Evolutionary conservation across 2,113 vertebrate genomes (phyloP).

Genomic region (Saguinus imperator): DNA sequence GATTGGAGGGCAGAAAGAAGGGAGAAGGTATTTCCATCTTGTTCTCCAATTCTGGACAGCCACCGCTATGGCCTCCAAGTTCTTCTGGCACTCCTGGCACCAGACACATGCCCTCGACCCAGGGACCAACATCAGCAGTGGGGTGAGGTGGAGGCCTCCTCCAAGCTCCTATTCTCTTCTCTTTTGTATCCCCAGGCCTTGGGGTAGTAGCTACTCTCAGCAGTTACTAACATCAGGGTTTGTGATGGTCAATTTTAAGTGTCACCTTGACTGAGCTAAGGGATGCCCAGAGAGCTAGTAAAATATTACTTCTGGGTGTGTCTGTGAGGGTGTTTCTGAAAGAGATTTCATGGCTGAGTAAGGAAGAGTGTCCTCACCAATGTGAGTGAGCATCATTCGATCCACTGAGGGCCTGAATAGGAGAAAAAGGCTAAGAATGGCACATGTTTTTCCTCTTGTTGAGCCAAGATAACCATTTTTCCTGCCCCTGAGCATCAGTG

Average conservation of each 20-base stretch:
- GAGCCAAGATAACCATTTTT: background rate
- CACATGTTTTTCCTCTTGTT: background rate
- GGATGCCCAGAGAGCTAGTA: background rate
- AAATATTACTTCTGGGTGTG: background rate
- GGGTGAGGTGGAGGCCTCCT: background rate
- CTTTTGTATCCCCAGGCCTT: background rate
- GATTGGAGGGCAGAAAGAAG: background rate
- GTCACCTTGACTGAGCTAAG: background rate
- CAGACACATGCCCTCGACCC: accelerated
- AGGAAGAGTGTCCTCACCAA: background rate
- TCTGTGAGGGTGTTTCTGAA: background rate
- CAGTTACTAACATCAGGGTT: background rate
- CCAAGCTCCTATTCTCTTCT: background rate
- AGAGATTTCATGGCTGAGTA: background rate
- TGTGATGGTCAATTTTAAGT: background rate
- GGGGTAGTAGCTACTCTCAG: background rate
- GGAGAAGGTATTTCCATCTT: background rate
- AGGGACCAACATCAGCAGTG: background rate
- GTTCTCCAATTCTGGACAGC: background rate
- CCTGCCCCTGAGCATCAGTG: background rate
- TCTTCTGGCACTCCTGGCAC: background rate
- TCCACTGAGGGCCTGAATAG: no score
- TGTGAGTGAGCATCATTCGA: background rate
- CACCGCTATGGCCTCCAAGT: background rate
- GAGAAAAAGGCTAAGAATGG: background rate